phyloP scores from a whole-genome alignment of 2,797 vertebrate genomes.

The Oreortyx pictus region DNA sequence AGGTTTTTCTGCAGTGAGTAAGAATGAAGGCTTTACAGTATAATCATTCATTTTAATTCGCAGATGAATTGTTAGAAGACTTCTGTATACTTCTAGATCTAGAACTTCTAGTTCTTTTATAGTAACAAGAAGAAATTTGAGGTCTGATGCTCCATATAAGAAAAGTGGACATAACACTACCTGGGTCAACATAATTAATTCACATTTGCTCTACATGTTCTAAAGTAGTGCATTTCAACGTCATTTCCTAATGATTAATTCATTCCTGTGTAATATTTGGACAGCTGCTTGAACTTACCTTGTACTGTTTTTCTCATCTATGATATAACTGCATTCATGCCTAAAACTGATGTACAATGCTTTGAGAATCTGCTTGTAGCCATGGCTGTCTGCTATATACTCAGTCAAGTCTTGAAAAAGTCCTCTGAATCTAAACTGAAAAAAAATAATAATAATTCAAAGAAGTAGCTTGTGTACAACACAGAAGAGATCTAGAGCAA shows the following conservation, averaged over 20 bases:
- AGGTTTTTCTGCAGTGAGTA: background rate
- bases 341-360: background rate
- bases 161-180: background rate
- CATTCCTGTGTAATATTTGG: background rate
- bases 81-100: background rate
- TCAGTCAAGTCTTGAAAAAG: background rate
- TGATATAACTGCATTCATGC: rapidly evolving
- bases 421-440: background rate
- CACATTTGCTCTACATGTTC: background rate
- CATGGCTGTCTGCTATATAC: background rate
- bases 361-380: background rate
- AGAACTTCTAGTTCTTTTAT: background rate
- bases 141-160: background rate
- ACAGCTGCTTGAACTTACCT: background rate
- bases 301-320: background rate
- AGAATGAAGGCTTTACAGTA: background rate
- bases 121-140: background rate
- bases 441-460: background rate
- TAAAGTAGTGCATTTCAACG: background rate
- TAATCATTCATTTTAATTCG: background rate
- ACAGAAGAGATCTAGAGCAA: background rate
- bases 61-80: background rate
- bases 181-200: background rate
- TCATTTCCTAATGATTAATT: background rate
- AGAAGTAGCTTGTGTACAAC: background rate